Percentiles rank a stretch among this genome's conserved stretches.
These are phyloP conservation scores for Panagrolaimus sp. DNA, from an alignment of 1,140 invertebrate genomes.

Conservation along the genomic window DNA sequence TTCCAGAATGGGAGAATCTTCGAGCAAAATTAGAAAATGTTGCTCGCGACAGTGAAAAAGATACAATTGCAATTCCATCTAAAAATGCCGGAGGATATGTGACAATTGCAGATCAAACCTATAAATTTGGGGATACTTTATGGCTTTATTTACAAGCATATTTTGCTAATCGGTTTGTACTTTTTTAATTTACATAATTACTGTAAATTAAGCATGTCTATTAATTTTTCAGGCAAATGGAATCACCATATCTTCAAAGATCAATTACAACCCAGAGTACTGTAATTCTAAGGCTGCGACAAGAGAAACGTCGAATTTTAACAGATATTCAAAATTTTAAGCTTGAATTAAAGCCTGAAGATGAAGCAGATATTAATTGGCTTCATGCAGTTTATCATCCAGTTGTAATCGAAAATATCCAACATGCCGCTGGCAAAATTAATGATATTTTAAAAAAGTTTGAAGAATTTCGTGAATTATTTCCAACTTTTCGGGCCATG, in stretches of 20 bases:
- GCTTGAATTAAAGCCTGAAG: not conserved
- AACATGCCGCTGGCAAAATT: not conserved
- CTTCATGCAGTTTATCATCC: slow-evolving; percentile 22
- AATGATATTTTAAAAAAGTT: slow-evolving; percentile 21
- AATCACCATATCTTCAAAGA: slow-evolving; percentile 7
- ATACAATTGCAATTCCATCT: too few relatives aligned
- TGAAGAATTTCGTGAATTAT: slow-evolving; percentile 25
- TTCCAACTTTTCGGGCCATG: slow-evolving; percentile 26
- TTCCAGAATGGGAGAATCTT: too few relatives aligned
- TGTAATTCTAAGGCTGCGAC: slow-evolving; percentile 22
- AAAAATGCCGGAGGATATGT: too few relatives aligned
- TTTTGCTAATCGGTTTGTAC: slow-evolving; percentile 32
- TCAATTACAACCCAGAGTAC: slow-evolving; percentile 24
- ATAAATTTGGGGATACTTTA: not conserved
- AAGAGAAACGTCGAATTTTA: slow-evolving; percentile 26
- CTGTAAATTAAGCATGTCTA: not conserved
- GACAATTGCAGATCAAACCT: not conserved
- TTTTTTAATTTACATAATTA: slow-evolving; percentile 12
- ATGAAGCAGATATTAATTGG: not conserved
- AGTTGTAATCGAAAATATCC: not conserved
- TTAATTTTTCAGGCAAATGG: slow-evolving; percentile 30
- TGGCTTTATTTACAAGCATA: slow-evolving; percentile 35
- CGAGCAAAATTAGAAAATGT: too few relatives aligned
- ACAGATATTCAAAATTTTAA: slow-evolving; percentile 31
- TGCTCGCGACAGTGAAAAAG: too few relatives aligned